Evolutionary conservation across 2,888 invertebrate genomes (phyloP), one percentile per base, ranked within the genome.

Genomic region (Euplexia lucipara): DNA sequence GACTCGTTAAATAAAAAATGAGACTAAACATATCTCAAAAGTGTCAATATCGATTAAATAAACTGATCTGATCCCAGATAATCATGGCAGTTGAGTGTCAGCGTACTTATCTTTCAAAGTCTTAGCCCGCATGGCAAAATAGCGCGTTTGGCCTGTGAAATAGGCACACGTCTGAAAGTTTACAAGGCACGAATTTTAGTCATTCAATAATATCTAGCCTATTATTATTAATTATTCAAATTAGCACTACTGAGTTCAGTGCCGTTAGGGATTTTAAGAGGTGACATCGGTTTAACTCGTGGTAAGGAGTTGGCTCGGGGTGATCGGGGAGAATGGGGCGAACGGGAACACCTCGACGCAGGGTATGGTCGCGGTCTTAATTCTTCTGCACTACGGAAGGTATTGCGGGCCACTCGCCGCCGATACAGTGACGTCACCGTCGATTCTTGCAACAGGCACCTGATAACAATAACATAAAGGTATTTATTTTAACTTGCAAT

Each of bases 371-470:
- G 88, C 32, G 87, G 79, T 6, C 95, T 87, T 3, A 95, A 80
- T 63, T 95, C 95, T 69, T 95, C 95, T 22, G 92, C 88, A 57
- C 94, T 95, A 60, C 93, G 90, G 80, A 93, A 91, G 0, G 91
- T 87, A 34, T 83, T 86, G 5, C 92, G 91, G 4, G 84, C 88
- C 37, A 87, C 87, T 3, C 95, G 89, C n/a, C 91, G 86, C 22
- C 91, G 86, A 76, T 88, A 94, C 12, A 94, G 73, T 1, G 93
- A 90, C 10, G 92, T 88, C 61, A 89, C 83, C 39, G 91, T 86
- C 0, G 92, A 82, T 73, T 94, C 94, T 86, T 95, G 94, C 37
- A 95, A 85, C 8, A 95, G 83, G 68, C 95, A 95, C 65, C 95
- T 95, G 86, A n/a, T 85, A 39, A 44, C 39, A 63, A 34, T 18